Percentiles rank a stretch among this genome's conserved stretches.
These are phyloP conservation scores for Thelaira solivaga DNA, from an alignment of 2,888 invertebrate species.

Conservation along the genomic window DNA sequence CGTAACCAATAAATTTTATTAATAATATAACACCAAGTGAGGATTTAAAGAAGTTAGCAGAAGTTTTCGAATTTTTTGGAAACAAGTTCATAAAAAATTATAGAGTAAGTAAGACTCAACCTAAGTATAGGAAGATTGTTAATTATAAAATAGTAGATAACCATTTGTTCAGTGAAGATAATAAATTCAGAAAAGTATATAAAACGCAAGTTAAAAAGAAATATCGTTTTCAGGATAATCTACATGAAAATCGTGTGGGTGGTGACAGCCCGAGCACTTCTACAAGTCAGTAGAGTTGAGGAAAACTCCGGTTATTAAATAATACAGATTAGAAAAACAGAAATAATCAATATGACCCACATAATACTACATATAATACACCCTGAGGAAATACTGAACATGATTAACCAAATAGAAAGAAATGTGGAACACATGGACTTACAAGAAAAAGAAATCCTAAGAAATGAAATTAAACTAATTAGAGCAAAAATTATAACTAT, in stretches of 20 bases:
- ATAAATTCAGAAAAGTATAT: slow-evolving; percentile 31
- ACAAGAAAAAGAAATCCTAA: background rate
- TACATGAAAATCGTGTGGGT: background rate
- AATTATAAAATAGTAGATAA: background rate
- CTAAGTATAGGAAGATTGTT: slow-evolving; percentile 16
- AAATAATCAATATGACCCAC: background rate
- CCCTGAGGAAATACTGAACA: background rate
- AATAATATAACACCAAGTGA: background rate
- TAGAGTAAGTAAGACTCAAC: slow-evolving; percentile 19
- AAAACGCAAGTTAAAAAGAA: background rate
- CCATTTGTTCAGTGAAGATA: slow-evolving; percentile 15
- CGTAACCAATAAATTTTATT: background rate
- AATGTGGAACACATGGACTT: background rate
- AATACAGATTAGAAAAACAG: background rate
- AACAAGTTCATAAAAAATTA: slow-evolving; percentile 5
- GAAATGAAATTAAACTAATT: slow-evolving; percentile 13
- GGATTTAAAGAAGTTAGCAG: background rate
- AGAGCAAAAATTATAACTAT: slow-evolving; percentile 13
- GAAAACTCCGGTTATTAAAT: background rate
- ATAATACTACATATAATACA: background rate
- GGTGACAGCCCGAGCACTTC: background rate
- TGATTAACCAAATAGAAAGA: background rate
- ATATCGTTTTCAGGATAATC: background rate
- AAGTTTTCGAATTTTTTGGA: background rate
- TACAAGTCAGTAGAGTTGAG: background rate